Evolutionary conservation across 2,888 invertebrate genomes (phyloP).

Genomic region (Polyommatus icarus): DNA sequence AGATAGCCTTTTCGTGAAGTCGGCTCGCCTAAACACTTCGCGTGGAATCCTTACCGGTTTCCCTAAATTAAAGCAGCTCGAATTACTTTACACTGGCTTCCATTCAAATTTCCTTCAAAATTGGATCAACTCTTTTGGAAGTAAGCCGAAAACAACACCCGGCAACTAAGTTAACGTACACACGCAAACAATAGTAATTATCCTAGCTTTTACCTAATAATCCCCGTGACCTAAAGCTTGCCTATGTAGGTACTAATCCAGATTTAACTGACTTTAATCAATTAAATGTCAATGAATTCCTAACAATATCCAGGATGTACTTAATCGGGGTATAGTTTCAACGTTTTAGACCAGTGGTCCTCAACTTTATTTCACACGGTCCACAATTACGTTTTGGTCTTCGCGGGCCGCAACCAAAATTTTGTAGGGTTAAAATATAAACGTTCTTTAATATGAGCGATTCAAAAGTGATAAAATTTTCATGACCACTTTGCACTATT

Average conservation of each 20-base stretch:
- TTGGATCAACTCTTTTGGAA: conserved; percentile 15
- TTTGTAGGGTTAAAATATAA: too few relatives aligned
- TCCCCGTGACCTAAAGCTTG: background rate
- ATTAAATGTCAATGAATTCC: background rate
- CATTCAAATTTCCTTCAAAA: conserved; percentile 12
- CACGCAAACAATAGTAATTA: background rate
- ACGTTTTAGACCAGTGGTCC: too few relatives aligned
- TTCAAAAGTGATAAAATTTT: too few relatives aligned
- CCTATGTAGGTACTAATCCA: background rate
- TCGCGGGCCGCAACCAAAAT: too few relatives aligned
- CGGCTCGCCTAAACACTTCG: background rate
- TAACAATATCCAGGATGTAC: too few relatives aligned
- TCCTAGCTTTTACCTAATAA: background rate
- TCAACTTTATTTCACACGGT: too few relatives aligned
- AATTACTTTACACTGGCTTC: conserved; percentile 18
- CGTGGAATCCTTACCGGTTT: conserved; percentile 18
- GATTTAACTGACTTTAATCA: background rate
- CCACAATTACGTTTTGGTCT: too few relatives aligned
- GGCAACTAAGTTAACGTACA: background rate
- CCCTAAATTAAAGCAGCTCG: conserved; percentile 11
- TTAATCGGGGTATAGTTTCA: too few relatives aligned
- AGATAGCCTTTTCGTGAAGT: conserved; percentile 10
- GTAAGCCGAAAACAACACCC: conserved; percentile 9
- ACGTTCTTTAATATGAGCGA: too few relatives aligned
- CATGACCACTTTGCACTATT: too few relatives aligned